Evolutionary conservation across 2,888 invertebrate genomes (phyloP), one percentile per base, ranked within the genome.

Genomic region (Timema podura): DNA sequence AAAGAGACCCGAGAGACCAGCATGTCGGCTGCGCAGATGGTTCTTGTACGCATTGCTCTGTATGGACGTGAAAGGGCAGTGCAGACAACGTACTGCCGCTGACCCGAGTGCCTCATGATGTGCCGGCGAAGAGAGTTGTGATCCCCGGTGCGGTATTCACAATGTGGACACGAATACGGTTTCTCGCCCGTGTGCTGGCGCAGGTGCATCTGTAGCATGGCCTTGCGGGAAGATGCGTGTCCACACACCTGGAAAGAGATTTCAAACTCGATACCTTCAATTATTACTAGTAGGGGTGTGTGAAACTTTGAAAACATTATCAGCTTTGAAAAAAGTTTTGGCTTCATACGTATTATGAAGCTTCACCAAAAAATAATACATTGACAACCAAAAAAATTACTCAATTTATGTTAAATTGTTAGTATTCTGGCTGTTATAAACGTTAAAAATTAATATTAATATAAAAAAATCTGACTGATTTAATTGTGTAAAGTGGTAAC

Each of bases 181-280:
- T 92, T 92, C 75, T 91, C 91, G 5, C 91, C 89, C 0, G 91
- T 91, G 76, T 92, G 92, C 75, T 89, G 90, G 11, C 92, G 82
- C 76, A 89, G 82, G 79, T 93, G 92, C 75, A 91, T 84, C 76
- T 85, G 84, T 69, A 91, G 79, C 84, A 89, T 89, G 5, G 90
- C 86, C 76, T 91, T 91, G 64, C 91, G 82, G 0, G 91, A 86
- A 45, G 89, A 87, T 74, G 89, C 86, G 77, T 91, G 89, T 10
- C 88, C 89, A 78, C 92, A 92, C 68, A 90, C 77, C 68, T 70
- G 64, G 54, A 61, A 71, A 64, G 7, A 51, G 13, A 16, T 45
- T 11, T 11, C 46, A 15, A 11, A 16, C 57, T 15, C n/a, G 1
- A 57, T 30, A 11, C 57, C 15, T 57, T 11, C 30, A 57, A 11